phyloP scores from a whole-genome alignment of 2,113 vertebrate species.

The Hippocampus guttulatus region DNA sequence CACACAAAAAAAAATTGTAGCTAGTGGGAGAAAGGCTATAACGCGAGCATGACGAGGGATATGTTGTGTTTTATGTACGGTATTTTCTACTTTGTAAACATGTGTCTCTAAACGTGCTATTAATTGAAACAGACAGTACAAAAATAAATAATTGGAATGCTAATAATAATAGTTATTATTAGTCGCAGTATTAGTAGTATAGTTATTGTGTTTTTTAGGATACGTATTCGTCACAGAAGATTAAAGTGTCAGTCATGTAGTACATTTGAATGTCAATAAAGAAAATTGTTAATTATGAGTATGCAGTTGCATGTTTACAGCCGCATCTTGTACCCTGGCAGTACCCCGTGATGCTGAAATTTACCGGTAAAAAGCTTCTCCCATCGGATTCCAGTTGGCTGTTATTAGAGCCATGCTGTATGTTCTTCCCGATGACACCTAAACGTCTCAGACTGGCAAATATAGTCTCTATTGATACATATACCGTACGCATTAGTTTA shows the following conservation, averaged over 20 bases:
- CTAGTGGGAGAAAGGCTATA: too few relatives aligned
- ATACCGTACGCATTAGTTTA: neutral
- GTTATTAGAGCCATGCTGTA: constrained; percentile 59
- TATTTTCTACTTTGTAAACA: too few relatives aligned
- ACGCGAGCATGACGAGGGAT: too few relatives aligned
- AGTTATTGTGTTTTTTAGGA: too few relatives aligned
- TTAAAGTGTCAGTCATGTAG: neutral
- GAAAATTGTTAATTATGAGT: neutral
- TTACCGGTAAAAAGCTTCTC: constrained; percentile 62
- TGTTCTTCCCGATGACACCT: neutral
- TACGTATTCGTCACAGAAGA: neutral
- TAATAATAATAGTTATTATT: too few relatives aligned
- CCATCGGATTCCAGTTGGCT: constrained; percentile 64
- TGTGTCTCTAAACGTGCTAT: too few relatives aligned
- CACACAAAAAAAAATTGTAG: too few relatives aligned
- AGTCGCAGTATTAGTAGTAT: too few relatives aligned
- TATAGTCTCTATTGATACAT: neutral
- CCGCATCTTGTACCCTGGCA: neutral
- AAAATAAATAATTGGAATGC: too few relatives aligned
- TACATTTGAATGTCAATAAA: neutral
- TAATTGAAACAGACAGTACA: too few relatives aligned
- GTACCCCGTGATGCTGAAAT: constrained; percentile 12
- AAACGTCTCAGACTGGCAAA: neutral
- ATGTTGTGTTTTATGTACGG: too few relatives aligned
- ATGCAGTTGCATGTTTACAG: neutral